Evolutionary conservation across 1,140 invertebrate species (phyloP).

Genomic region (Papilio polyxenes): DNA sequence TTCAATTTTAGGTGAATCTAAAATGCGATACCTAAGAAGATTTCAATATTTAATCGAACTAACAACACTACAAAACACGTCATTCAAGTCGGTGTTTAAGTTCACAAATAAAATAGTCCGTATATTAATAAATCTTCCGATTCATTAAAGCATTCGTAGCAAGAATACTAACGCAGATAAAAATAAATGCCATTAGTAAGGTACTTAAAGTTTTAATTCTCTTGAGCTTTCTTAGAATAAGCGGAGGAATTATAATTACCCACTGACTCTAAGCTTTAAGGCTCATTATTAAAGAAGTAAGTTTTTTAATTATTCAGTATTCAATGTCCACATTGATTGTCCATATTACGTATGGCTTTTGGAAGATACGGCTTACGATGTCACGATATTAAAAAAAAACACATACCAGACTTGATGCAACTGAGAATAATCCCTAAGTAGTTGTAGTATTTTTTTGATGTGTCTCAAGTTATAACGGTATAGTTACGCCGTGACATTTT

Average conservation of each 20-base stretch:
- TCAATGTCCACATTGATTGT: background rate
- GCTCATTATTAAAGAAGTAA: background rate
- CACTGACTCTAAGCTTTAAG: conserved; percentile 3
- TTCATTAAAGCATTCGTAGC: background rate
- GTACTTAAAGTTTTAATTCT: background rate
- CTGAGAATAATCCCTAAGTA: no score
- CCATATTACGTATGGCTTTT: no score
- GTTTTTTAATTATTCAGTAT: background rate
- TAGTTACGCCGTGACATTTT: no score
- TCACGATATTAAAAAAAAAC: no score
- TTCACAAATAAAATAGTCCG: no score
- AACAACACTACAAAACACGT: no score
- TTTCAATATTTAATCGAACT: no score
- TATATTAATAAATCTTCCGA: background rate
- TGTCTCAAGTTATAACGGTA: no score
- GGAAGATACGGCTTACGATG: no score
- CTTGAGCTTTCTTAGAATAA: conserved; percentile 5
- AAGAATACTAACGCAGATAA: background rate
- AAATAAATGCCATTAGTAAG: conserved; percentile 15
- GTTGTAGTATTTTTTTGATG: no score
- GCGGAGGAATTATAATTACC: background rate
- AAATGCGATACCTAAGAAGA: background rate
- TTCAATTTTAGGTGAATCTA: background rate
- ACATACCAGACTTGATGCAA: no score
- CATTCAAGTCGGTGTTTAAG: no score